A percentile compares a stretch with the other conserved stretches of the same genome.
phyloP scores from a whole-genome alignment of 2,113 vertebrate species.

The Monopterus albus region DNA sequence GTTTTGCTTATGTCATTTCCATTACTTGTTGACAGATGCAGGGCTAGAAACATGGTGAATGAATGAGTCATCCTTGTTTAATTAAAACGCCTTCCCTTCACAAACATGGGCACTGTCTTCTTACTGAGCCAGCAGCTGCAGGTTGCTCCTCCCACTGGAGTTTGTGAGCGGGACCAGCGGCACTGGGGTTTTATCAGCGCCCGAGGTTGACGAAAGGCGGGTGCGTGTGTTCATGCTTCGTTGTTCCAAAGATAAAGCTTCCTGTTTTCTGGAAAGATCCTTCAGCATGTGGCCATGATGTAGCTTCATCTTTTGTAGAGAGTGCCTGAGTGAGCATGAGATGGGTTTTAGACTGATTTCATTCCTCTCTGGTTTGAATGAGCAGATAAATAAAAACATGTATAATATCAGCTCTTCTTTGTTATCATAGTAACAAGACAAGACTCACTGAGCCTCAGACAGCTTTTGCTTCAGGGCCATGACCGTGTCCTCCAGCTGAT shows the following conservation, averaged over 20 bases:
- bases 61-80: neutral
- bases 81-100: neutral
- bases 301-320: constrained; percentile 85
- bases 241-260: constrained; percentile 77
- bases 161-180: constrained; percentile 72
- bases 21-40: neutral
- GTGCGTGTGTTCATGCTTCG: constrained; percentile 69
- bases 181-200: neutral
- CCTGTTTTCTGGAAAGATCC: constrained; percentile 85
- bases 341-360: neutral
- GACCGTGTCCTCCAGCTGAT: constrained; percentile 86
- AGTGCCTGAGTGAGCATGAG: constrained; percentile 71
- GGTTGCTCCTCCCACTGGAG: constrained; percentile 77
- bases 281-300: constrained; percentile 86
- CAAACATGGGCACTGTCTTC: neutral
- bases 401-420: no score
- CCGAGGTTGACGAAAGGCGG: constrained; percentile 38
- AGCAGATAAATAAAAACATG: no score
- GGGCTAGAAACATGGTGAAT: neutral
- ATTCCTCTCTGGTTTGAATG: no score
- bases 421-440: neutral
- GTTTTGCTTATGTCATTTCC: no score
- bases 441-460: constrained; percentile 87
- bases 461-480: constrained; percentile 85
- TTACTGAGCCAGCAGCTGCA: constrained; percentile 64